Evolutionary conservation across 2,113 vertebrate species (phyloP).

Genomic region (Proterorhinus semilunaris): DNA sequence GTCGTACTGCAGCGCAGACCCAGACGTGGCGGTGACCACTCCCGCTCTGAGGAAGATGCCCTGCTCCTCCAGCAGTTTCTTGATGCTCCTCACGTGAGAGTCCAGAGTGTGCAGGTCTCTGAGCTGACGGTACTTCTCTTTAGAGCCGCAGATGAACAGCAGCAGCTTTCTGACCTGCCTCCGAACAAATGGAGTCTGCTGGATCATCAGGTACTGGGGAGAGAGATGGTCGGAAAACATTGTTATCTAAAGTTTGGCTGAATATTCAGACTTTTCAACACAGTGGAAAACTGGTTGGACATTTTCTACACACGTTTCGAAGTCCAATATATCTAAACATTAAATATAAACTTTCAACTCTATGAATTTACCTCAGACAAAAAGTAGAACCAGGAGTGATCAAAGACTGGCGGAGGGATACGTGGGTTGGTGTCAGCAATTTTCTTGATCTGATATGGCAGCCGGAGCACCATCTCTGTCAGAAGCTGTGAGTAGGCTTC

Average conservation of each 20-base stretch:
- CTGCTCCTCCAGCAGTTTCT: conserved; percentile 95
- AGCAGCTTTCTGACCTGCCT: conserved; percentile 96
- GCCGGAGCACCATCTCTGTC: conserved; percentile 96
- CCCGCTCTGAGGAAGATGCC: conserved; percentile 93
- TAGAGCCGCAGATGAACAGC: conserved; percentile 97
- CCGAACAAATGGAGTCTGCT: conserved; percentile 96
- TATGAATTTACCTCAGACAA: conserved; percentile 86
- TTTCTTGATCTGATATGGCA: conserved; percentile 99
- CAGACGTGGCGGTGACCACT: conserved; percentile 92
- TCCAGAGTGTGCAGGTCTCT: conserved; percentile 95
- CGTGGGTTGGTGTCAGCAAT: conserved; percentile 94
- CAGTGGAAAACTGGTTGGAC: too few relatives aligned
- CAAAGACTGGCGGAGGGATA: conserved; percentile 93
- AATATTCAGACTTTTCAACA: too few relatives aligned
- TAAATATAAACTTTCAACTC: too few relatives aligned
- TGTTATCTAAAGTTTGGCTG: background rate
- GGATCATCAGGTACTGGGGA: conserved; percentile 95
- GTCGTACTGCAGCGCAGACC: conserved; percentile 95
- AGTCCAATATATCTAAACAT: too few relatives aligned
- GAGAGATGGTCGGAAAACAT: background rate
- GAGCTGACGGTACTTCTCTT: conserved; percentile 97
- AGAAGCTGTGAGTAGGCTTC: conserved; percentile 97
- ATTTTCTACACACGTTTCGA: too few relatives aligned
- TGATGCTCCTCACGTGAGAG: conserved; percentile 92
- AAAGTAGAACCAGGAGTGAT: conserved; percentile 99